Conservation (phyloP, 2,888 invertebrate species). For the Agrenia bidenticulata region DNA sequence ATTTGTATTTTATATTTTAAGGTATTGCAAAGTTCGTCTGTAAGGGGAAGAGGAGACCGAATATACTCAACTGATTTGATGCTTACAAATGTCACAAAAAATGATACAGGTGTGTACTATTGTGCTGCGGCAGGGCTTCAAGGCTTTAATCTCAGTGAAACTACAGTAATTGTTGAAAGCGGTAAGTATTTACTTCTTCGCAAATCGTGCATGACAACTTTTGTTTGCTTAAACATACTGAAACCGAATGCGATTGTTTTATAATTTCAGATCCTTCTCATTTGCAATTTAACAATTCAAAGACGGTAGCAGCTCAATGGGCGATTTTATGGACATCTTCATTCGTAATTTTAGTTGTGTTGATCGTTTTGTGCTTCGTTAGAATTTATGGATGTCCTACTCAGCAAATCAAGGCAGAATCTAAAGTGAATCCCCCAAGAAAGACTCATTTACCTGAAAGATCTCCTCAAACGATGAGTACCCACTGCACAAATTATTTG, state of each 20-base stretch:
- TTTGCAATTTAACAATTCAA: slow-evolving; percentile 15
- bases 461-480: slow-evolving; percentile 48
- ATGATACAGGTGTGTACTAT: slow-evolving; percentile 44
- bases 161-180: slow-evolving; percentile 40
- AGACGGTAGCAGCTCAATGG: slow-evolving; percentile 39
- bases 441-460: slow-evolving; percentile 41
- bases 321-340: slow-evolving; percentile 45
- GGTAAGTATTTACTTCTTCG: slow-evolving; percentile 23
- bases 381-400: slow-evolving; percentile 44
- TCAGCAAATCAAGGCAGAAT: background rate
- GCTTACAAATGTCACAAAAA: slow-evolving; percentile 44
- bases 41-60: slow-evolving; percentile 34
- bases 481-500: slow-evolving; percentile 36
- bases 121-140: slow-evolving; percentile 46
- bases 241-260: background rate
- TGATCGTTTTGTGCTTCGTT: slow-evolving; percentile 39
- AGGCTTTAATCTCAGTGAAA: slow-evolving; percentile 45
- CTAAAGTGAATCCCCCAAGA: background rate
- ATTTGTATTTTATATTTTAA: slow-evolving; percentile 16
- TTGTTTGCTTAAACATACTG: background rate
- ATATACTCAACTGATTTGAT: slow-evolving; percentile 43
- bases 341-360: slow-evolving; percentile 44
- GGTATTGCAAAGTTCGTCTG: slow-evolving; percentile 42
- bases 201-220: no score
- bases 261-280: slow-evolving; percentile 31